A percentile compares a stretch with the other conserved stretches of the same genome.
phyloP scores from a whole-genome alignment of 2,113 vertebrate genomes.

The Rhabdomys dilectus region DNA sequence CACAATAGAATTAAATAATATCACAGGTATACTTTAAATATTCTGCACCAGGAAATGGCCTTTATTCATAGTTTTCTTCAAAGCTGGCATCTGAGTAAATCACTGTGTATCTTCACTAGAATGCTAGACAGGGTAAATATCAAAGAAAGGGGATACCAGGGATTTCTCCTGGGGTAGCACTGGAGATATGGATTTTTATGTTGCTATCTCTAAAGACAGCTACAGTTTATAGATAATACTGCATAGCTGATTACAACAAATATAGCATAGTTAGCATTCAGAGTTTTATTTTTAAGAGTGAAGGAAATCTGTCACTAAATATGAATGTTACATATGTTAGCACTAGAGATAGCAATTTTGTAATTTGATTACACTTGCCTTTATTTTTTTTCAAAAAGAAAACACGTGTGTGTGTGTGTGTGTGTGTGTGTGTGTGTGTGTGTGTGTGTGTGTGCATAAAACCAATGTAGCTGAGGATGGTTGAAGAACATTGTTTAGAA shows the following conservation, averaged over 20 bases:
- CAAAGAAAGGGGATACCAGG: conserved; percentile 22
- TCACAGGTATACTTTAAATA: conserved; percentile 64
- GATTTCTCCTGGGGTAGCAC: not conserved
- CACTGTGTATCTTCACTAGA: conserved; percentile 47
- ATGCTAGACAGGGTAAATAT: conserved; percentile 58
- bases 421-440: too few species aligned
- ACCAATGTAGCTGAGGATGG: conserved; percentile 62
- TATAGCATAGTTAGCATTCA: conserved; percentile 74
- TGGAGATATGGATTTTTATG: conserved; percentile 40
- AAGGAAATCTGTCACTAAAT: conserved; percentile 82
- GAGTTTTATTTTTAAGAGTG: conserved; percentile 80
- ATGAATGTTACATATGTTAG: conserved; percentile 87
- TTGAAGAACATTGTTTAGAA: conserved; percentile 72
- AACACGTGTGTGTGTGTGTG: not conserved
- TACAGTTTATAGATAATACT: conserved; percentile 66
- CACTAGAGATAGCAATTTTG: conserved; percentile 87
- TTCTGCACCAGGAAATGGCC: conserved; percentile 67
- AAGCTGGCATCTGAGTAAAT: conserved; percentile 37
- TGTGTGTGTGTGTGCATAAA: not conserved
- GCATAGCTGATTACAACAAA: conserved; percentile 65
- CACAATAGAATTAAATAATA: conserved; percentile 73
- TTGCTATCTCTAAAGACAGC: conserved; percentile 62
- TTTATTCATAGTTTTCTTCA: conserved; percentile 77
- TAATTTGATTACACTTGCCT: conserved; percentile 88
- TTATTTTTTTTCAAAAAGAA: conserved; percentile 80